phyloP scores from a whole-genome alignment of 2,888 invertebrate species.

The Spodoptera exigua region DNA sequence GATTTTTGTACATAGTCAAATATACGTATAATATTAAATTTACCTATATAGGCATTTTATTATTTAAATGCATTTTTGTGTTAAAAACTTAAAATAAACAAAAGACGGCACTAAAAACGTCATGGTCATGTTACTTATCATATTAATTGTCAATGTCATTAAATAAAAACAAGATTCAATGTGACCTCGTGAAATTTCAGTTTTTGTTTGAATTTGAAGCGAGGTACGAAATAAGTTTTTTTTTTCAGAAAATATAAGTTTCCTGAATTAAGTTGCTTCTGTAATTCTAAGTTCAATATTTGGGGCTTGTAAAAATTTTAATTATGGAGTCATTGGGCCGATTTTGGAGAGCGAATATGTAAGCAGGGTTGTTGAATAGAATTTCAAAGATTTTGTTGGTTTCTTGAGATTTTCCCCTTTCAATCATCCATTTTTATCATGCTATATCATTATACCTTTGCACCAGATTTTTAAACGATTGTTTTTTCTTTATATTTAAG shows the following conservation, averaged over 20 bases:
- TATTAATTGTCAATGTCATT: not conserved
- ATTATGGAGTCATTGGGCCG: conserved; percentile 65
- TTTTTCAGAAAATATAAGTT: not conserved
- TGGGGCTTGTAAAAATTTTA: not conserved
- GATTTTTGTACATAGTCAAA: no score
- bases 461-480: conserved; percentile 24
- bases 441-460: conserved; percentile 27
- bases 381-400: conserved; percentile 6
- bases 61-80: no score
- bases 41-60: no score
- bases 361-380: conserved; percentile 57
- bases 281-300: not conserved
- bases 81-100: no score
- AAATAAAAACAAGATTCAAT: no score
- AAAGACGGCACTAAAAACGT: not conserved
- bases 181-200: no score
- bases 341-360: conserved; percentile 82
- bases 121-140: not conserved
- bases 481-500: conserved; percentile 33
- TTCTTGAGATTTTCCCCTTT: conserved; percentile 16
- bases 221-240: no score
- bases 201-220: no score
- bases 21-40: no score
- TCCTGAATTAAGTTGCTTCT: conserved; percentile 3
- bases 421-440: conserved; percentile 29